Conservation (phyloP, 2,113 vertebrate species). For the Cavia aperea region DNA sequence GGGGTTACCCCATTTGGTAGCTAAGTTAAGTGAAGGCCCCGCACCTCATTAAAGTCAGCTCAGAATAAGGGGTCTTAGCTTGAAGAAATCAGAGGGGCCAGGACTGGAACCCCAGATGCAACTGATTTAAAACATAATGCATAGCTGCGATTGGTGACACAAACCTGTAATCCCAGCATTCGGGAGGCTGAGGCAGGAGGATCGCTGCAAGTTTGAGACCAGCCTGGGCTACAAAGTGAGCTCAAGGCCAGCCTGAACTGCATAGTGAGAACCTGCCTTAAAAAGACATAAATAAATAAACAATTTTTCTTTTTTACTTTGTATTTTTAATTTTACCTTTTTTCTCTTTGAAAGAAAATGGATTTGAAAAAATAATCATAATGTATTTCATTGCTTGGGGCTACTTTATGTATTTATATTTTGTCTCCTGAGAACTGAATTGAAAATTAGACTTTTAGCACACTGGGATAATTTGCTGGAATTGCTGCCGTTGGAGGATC, state of each 20-base stretch:
- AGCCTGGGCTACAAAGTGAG: no score
- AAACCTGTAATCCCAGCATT: no score
- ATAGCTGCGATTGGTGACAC: no score
- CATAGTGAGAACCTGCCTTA: no score
- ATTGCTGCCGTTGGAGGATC: background rate
- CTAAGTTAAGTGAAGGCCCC: background rate
- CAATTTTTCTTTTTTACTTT: no score
- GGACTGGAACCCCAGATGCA: background rate
- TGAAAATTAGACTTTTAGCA: background rate
- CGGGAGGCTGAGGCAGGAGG: no score
- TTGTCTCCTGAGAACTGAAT: background rate
- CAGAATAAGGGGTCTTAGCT: background rate
- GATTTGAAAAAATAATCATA: no score
- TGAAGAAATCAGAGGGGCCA: background rate
- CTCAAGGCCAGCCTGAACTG: no score
- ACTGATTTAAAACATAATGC: background rate
- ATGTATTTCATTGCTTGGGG: fast-evolving
- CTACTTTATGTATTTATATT: background rate
- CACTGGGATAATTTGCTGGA: background rate
- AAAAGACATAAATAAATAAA: no score
- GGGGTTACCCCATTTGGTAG: background rate
- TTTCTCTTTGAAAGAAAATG: no score
- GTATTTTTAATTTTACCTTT: no score
- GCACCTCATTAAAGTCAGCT: background rate
- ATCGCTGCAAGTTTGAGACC: no score